Conservation (phyloP, 2,888 invertebrate species). For the Calliopum simillimum region DNA sequence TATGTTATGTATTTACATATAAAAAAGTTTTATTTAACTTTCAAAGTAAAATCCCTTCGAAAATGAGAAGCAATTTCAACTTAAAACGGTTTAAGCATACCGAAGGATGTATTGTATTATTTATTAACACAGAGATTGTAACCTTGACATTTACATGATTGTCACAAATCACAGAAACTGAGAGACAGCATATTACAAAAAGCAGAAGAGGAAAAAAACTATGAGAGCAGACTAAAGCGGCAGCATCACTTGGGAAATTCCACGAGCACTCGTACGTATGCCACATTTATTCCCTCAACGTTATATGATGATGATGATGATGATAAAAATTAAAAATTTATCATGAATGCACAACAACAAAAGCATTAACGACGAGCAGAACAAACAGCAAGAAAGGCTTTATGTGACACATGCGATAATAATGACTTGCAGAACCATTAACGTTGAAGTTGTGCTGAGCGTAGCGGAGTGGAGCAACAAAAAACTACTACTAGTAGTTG, state of each 20-base stretch:
- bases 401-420: slow-evolving; percentile 25
- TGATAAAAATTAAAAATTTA: slow-evolving; percentile 35
- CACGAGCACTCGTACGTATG: too few relatives aligned
- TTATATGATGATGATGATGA: not conserved
- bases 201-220: too few relatives aligned
- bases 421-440: slow-evolving; percentile 9
- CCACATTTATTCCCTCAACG: too few relatives aligned
- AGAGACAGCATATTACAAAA: not conserved
- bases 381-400: slow-evolving; percentile 15
- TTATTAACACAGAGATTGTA: not conserved
- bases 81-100: too few relatives aligned
- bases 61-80: too few relatives aligned
- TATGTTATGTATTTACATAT: too few relatives aligned
- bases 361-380: not conserved
- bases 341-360: not conserved
- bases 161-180: slow-evolving; percentile 22
- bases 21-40: too few relatives aligned
- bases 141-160: slow-evolving; percentile 31
- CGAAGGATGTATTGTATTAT: too few relatives aligned
- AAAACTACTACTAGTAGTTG: too few relatives aligned
- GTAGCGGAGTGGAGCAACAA: too few relatives aligned
- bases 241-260: not conserved
- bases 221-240: not conserved
- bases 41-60: too few relatives aligned
- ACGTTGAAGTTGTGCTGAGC: too few relatives aligned